Conservation (phyloP, 2,888 invertebrate species). For the Carcina quercana region DNA sequence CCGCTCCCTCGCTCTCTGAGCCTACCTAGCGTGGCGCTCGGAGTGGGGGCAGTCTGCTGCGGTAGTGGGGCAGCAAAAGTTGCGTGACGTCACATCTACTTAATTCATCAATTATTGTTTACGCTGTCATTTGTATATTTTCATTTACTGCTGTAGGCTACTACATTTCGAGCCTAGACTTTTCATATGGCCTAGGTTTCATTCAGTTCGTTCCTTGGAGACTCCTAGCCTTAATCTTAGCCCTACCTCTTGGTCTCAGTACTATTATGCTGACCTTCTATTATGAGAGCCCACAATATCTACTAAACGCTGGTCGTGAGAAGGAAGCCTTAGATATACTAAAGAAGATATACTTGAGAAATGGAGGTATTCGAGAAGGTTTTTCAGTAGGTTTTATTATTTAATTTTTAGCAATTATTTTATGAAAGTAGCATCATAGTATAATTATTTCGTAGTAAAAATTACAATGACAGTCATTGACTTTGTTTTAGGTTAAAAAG, state of each 20-base stretch:
- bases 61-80: too few relatives aligned
- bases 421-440: background rate
- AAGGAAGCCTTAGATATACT: conserved; percentile 74
- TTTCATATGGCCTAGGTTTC: conserved; percentile 22
- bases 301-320: conserved; percentile 74
- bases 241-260: conserved; percentile 73
- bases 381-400: background rate
- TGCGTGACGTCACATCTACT: too few relatives aligned
- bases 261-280: conserved; percentile 63
- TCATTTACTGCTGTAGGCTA: conserved; percentile 24
- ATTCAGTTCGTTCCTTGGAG: conserved; percentile 36
- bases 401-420: background rate
- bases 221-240: conserved; percentile 33
- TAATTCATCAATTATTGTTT: background rate
- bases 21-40: too few relatives aligned
- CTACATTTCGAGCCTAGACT: conserved; percentile 23
- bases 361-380: conserved; percentile 33
- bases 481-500: too few relatives aligned
- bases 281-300: conserved; percentile 82
- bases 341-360: conserved; percentile 65
- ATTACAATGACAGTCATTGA: conserved; percentile 19
- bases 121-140: background rate
- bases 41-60: conserved; percentile 25
- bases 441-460: background rate
- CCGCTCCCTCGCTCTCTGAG: too few relatives aligned